Evolutionary conservation across 2,113 vertebrate genomes (phyloP).

Genomic region (Balaenoptera acutorostrata): DNA sequence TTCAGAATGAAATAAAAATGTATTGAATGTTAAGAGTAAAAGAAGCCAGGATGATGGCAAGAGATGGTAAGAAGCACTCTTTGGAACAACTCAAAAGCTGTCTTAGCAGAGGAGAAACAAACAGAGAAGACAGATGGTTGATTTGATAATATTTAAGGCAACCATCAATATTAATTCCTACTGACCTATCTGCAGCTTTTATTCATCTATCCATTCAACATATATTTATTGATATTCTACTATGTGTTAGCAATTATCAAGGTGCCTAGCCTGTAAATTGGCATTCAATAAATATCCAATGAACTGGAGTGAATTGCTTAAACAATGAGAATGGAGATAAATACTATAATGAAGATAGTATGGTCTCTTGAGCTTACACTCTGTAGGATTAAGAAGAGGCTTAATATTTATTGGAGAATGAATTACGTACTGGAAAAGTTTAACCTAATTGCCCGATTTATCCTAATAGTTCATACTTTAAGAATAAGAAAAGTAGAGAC

Average conservation of each 20-base stretch:
- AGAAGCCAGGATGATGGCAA: neutral
- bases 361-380: neutral
- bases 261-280: neutral
- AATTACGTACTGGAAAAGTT: neutral
- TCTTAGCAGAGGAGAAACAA: neutral
- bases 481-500: conserved; percentile 46
- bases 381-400: neutral
- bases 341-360: neutral
- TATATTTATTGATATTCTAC: neutral
- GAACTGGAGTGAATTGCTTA: conserved; percentile 3
- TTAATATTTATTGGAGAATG: neutral
- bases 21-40: neutral
- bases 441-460: neutral
- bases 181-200: neutral
- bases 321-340: neutral
- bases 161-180: neutral
- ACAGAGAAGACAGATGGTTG: neutral
- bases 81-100: neutral
- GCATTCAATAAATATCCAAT: neutral
- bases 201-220: neutral
- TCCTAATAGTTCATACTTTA: neutral
- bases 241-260: neutral
- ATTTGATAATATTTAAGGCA: conserved; percentile 4
- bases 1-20: conserved; percentile 46
- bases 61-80: neutral